These are phyloP conservation scores for Spisula solida DNA, from an alignment of 2,888 invertebrate genomes.

Conservation along the genomic window DNA sequence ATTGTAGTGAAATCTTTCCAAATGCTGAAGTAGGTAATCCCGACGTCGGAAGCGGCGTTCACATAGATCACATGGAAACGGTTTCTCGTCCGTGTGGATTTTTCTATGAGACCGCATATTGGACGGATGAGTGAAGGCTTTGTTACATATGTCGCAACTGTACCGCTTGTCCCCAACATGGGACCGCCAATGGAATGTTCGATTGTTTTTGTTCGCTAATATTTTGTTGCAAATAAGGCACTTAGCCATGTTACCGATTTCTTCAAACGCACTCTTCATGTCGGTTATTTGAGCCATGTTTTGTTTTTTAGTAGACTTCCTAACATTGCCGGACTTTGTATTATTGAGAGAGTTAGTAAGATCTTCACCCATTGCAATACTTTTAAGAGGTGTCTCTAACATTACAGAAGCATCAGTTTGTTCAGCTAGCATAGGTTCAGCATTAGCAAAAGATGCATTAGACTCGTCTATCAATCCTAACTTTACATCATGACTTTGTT, in stretches of 20 bases:
- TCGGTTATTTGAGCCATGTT: conserved; percentile 30
- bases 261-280: conserved; percentile 71
- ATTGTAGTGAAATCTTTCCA: conserved; percentile 63
- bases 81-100: conserved; percentile 78
- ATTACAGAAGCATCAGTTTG: neutral
- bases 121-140: conserved; percentile 77
- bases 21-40: conserved; percentile 65
- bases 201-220: conserved; percentile 67
- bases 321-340: neutral
- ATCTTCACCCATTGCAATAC: neutral
- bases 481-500: neutral
- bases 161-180: conserved; percentile 69
- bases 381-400: neutral
- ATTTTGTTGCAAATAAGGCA: conserved; percentile 68
- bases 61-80: conserved; percentile 73
- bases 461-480: conserved; percentile 8
- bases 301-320: conserved; percentile 32
- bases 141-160: conserved; percentile 77
- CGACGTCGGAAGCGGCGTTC: conserved; percentile 62
- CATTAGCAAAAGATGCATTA: neutral
- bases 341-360: neutral
- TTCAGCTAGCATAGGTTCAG: neutral
- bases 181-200: conserved; percentile 70
- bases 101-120: conserved; percentile 75
- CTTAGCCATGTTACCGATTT: conserved; percentile 70